These are phyloP conservation scores for Clarias platycephalus DNA, from an alignment of 2,797 vertebrate genomes.

Conservation along the genomic window DNA sequence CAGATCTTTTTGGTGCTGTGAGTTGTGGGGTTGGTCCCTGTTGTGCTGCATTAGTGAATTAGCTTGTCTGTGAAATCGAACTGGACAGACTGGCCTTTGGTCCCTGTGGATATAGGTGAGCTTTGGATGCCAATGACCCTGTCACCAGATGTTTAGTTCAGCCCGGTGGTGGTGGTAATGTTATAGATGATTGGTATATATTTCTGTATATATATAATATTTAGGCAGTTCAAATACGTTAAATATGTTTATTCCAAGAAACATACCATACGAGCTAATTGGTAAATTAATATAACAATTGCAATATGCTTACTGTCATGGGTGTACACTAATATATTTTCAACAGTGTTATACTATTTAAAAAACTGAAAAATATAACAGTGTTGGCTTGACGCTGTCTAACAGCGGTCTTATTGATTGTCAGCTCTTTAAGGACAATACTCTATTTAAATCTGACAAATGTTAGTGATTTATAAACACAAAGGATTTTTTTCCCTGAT, in stretches of 20 bases:
- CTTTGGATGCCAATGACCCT: too few relatives aligned
- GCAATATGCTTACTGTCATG: background rate
- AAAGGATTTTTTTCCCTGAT: conserved; percentile 25
- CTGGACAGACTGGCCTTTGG: too few relatives aligned
- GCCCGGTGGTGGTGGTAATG: too few relatives aligned
- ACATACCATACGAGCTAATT: background rate
- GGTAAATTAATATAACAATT: background rate
- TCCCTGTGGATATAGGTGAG: too few relatives aligned
- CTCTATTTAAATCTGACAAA: conserved; percentile 35
- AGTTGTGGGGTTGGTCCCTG: too few relatives aligned
- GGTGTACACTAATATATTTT: background rate
- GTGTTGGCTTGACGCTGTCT: background rate
- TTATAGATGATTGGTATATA: background rate
- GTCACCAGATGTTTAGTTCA: too few relatives aligned
- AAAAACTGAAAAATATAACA: background rate
- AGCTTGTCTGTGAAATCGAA: too few relatives aligned
- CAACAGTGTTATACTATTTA: background rate
- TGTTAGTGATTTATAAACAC: conserved; percentile 42
- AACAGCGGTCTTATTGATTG: background rate
- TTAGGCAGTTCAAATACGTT: background rate
- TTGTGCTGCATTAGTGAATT: too few relatives aligned
- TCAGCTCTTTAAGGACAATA: background rate
- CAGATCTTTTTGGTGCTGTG: too few relatives aligned
- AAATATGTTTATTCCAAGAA: background rate
- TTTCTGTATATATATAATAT: background rate